Evolutionary conservation across 2,797 vertebrate species (phyloP), one percentile per base, ranked within the genome.

Genomic region (Pampus argenteus): DNA sequence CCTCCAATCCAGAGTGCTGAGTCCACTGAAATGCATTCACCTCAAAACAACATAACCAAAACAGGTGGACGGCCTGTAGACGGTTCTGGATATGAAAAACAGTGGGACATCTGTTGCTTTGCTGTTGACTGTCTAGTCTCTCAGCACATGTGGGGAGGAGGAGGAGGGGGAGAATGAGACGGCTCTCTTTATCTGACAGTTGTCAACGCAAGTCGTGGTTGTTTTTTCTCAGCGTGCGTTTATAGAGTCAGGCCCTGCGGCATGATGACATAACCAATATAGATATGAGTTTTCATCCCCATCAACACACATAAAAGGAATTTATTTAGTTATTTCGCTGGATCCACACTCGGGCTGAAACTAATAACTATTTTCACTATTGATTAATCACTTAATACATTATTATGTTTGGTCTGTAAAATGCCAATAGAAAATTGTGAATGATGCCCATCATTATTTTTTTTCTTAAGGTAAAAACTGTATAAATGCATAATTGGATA

Each of bases 41-140:
- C 67, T 52, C 54, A 14, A 63, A 87, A 84, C 79, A 88, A 65
- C 79, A 52, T 58, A 50, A 34, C 51, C 73, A 62, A 25, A 86
- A 80, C 85, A 87, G 87, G 82, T 82, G 86, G 81, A 20, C 34
- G 5, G 55, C 52, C 45, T 9, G 54, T 48, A 69, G 85, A 92
- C 68, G 31, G 50, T 91, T 94, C 91, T 86, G 85, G 91, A 90
- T 72, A 84, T 87, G 76, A 79, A 86, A 81, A 80, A 71, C 66
- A 51, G 63, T 28, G 69, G 75, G 74, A 74, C 85, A 86, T 83
- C 80, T 87, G 86, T 71, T 73, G 42, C 61, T 62, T 67, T 68
- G 23, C 67, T 71, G 64, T 81, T 72, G 54, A 67, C 50, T 5
- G 56, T 84, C 78, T 76, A 66, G 78, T 81, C 75, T 84, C 78